phyloP scores from a whole-genome alignment of 1,140 invertebrate genomes.

The Lepidurus apus region DNA sequence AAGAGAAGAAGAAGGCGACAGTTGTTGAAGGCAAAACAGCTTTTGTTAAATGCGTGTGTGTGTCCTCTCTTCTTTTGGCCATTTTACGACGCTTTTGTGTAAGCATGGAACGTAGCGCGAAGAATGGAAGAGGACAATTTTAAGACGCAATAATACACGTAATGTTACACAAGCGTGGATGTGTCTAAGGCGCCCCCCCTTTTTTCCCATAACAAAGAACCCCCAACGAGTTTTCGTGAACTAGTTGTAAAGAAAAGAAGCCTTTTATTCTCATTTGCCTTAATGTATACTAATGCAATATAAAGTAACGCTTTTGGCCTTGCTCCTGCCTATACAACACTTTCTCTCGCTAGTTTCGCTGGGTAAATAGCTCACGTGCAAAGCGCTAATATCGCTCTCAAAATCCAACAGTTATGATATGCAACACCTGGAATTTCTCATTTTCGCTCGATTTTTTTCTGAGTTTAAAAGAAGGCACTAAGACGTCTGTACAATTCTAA shows the following conservation, averaged over 20 bases:
- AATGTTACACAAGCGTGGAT: constrained; percentile 14
- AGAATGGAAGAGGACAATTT: neutral
- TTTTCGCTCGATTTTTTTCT: too few species aligned
- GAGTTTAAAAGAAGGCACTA: too few species aligned
- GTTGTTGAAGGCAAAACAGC: neutral
- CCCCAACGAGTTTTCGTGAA: constrained; percentile 1
- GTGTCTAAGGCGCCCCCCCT: neutral
- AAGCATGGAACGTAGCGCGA: constrained; percentile 4
- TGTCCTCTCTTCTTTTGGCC: neutral
- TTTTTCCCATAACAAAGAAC: neutral
- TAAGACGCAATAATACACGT: neutral
- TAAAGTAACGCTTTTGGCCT: neutral
- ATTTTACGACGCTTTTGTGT: neutral
- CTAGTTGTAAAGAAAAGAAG: neutral
- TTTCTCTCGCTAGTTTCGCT: neutral
- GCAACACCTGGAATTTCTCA: too few species aligned
- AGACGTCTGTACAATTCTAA: too few species aligned
- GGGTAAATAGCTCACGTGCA: too few species aligned
- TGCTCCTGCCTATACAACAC: neutral
- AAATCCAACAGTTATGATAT: too few species aligned
- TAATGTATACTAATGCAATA: neutral
- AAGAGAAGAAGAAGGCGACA: neutral
- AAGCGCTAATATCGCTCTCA: too few species aligned
- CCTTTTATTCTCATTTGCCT: neutral
- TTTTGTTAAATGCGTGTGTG: neutral